Conservation (phyloP, 2,888 invertebrate species). For the Scaptomyza tumidula region DNA sequence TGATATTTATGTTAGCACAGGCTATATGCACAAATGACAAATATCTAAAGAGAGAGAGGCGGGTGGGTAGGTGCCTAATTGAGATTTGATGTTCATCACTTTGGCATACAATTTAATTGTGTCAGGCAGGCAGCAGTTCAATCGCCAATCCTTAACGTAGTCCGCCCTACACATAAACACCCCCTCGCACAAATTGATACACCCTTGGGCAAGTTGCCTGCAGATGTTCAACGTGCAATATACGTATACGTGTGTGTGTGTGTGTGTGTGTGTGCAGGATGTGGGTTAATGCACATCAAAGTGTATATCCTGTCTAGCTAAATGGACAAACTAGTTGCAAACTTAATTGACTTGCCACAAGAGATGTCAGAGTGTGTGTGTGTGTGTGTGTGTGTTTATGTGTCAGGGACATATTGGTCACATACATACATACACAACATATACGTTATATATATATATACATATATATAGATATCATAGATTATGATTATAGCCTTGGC, state of each 20-base stretch:
- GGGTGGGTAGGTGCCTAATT: conserved; percentile 39
- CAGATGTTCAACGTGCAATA: neutral
- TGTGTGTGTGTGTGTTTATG: conserved; percentile 3
- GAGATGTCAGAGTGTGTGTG: neutral
- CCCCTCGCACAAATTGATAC: conserved; percentile 18
- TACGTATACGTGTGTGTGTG: neutral
- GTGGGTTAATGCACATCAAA: conserved; percentile 59
- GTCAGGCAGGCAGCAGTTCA: conserved; percentile 54
- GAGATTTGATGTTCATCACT: conserved; percentile 47
- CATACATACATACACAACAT: neutral
- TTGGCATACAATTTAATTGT: conserved; percentile 55
- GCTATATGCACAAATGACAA: no score
- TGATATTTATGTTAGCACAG: no score
- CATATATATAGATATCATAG: neutral
- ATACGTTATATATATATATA: neutral
- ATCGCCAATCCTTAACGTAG: conserved; percentile 11
- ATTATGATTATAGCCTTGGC: conserved; percentile 7
- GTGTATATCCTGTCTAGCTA: conserved; percentile 23
- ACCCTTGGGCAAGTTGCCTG: conserved; percentile 5
- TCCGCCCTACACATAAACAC: neutral
- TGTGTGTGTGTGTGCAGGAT: conserved; percentile 22
- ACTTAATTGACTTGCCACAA: conserved; percentile 23
- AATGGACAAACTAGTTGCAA: conserved; percentile 19
- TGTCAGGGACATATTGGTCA: conserved; percentile 3
- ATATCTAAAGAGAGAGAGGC: no score